These are phyloP conservation scores for Tipula confusa DNA, from an alignment of 2,888 invertebrate genomes.

Conservation along the genomic window DNA sequence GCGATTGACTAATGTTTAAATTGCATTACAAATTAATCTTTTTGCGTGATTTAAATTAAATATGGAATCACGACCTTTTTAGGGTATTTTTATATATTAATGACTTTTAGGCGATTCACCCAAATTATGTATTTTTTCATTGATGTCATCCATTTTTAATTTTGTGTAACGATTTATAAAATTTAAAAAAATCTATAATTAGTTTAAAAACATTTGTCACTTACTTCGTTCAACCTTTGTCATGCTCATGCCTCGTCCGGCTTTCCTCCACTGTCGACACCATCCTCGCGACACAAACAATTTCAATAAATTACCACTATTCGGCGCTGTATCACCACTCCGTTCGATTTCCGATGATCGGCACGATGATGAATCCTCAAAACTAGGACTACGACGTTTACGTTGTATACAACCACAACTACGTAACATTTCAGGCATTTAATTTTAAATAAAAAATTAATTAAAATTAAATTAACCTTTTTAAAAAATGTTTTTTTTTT, in stretches of 20 bases:
- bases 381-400: slow-evolving; percentile 49
- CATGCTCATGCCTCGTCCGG: slow-evolving; percentile 65
- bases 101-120: too few species aligned
- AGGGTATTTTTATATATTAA: too few species aligned
- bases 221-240: slow-evolving; percentile 73
- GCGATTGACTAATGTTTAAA: too few species aligned
- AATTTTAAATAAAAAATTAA: slow-evolving; percentile 21
- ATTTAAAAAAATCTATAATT: too few species aligned
- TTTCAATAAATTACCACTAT: slow-evolving; percentile 46
- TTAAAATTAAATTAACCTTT: slow-evolving; percentile 12
- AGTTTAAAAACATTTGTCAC: too few species aligned
- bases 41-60: too few species aligned
- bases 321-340: slow-evolving; percentile 38
- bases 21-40: too few species aligned
- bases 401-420: slow-evolving; percentile 49
- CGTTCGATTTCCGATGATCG: slow-evolving; percentile 50
- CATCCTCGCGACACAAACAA: slow-evolving; percentile 55
- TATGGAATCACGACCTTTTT: too few species aligned
- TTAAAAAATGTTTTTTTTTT: neutral
- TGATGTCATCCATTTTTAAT: too few species aligned
- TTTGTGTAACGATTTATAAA: too few species aligned
- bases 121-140: too few species aligned
- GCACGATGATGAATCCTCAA: slow-evolving; percentile 49
- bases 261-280: slow-evolving; percentile 62
- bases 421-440: slow-evolving; percentile 43